A percentile compares a stretch with the other conserved stretches of the same genome.
Evolutionary conservation across 2,113 vertebrate species (phyloP).

Genomic region (Excalfactoria chinensis): DNA sequence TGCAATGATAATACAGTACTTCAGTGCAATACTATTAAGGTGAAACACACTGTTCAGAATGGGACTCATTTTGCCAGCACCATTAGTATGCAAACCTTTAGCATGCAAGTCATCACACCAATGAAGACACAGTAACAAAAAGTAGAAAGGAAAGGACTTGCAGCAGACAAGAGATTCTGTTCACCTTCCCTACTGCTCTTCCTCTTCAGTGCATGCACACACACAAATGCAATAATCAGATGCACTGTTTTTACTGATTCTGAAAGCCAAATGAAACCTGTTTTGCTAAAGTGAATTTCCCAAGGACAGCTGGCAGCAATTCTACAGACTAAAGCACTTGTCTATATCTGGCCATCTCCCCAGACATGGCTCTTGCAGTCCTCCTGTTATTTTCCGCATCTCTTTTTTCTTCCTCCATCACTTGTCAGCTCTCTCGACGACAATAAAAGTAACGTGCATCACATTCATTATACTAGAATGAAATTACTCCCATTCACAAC

Average conservation of each 20-base stretch:
- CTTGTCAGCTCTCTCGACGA: not conserved
- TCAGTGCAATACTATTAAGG: not conserved
- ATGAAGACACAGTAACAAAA: rapidly evolving
- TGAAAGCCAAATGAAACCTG: not conserved
- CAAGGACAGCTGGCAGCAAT: not conserved
- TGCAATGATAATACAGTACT: not conserved
- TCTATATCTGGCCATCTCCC: rapidly evolving
- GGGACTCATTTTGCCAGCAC: not conserved
- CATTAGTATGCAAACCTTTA: not conserved
- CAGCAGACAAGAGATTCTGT: not conserved
- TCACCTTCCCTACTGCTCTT: not conserved
- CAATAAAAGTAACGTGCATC: not conserved
- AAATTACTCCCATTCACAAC: not conserved
- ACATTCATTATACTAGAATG: not conserved
- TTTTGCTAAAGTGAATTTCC: not conserved
- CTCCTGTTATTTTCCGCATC: not conserved
- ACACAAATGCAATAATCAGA: too few species aligned
- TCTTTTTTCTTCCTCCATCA: not conserved
- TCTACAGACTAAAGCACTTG: not conserved
- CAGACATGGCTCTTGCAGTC: not conserved
- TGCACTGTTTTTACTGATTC: not conserved
- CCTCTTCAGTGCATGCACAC: rapidly evolving
- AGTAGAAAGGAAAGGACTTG: not conserved
- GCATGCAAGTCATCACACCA: rapidly evolving
- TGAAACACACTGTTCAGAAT: not conserved